Base-by-base conservation (phyloP, 2,888 invertebrate genomes). In the Spilarctia lutea region DNA sequence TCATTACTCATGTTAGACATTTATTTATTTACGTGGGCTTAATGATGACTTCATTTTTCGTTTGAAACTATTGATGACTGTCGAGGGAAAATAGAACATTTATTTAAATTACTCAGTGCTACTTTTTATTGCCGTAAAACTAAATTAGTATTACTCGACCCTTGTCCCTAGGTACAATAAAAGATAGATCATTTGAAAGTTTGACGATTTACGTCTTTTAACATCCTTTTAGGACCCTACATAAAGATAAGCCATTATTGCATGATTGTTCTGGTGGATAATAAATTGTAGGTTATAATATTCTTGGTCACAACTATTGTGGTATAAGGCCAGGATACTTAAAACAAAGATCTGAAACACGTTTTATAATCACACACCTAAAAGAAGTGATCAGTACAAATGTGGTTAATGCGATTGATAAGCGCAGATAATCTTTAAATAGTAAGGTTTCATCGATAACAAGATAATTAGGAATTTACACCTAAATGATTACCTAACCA, bases 1-100 rank as follows among this genome's bases (percentile, higher is more conserved):
- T 33, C 45, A 45, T 68, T 73, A 68, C 68, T 73, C 73, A 73
- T 68, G 68, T 67, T 68, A n/a, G 24, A 67, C 39, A 68, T 63
- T 68, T 33, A 68, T 42, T 65, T 68, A 24, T 60, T 63, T n/a
- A 73, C 68, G 73, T 68, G 68, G 68, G 68, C 33, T 45, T 42
- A n/a, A 24, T 68, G 33, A 65, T 68, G 73, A 65, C 30, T 65
- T 68, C 72, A 68, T 68, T 73, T 30, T 63, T 42, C 35, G 35
- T 56, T 68, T 56, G 33, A 20, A 56, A 52, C 56, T 33, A 60
- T 35, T 33, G 48, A 48, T 68, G 33, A 68, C 24, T 63, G 60
- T 16, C 60, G 30, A 52, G 42, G 42, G 24, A 24, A 39, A 67
- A 39, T 67, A 67, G 67, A 8, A 67, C 42, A 45, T 42, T 63